Conservation (phyloP, 2,113 vertebrate species). For the Engystomops pustulosus region DNA sequence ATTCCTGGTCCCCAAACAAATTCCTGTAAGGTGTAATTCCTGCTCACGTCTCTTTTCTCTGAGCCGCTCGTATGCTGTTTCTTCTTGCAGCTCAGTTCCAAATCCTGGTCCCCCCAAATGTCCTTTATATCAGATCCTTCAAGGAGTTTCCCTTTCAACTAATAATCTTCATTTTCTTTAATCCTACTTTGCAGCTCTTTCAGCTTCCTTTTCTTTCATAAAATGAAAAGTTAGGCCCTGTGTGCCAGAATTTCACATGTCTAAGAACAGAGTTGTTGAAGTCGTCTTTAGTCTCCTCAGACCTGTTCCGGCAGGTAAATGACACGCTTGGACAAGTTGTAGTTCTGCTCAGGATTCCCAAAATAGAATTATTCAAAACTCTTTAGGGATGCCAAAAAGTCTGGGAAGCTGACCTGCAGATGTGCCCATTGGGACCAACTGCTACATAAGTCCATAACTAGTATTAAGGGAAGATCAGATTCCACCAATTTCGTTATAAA, state of each 20-base stretch:
- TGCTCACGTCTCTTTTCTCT: slow-evolving; percentile 13
- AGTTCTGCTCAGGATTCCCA: not conserved
- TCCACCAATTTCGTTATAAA: too few relatives aligned
- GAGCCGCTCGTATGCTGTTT: not conserved
- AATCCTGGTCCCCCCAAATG: slow-evolving; percentile 24
- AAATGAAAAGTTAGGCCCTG: not conserved
- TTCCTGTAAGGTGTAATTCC: slow-evolving; percentile 4
- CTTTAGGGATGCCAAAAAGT: not conserved
- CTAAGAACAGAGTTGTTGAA: not conserved
- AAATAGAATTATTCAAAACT: not conserved
- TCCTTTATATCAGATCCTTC: slow-evolving; percentile 20
- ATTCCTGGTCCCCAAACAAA: slow-evolving; percentile 32
- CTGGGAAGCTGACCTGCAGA: not conserved
- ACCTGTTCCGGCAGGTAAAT: not conserved
- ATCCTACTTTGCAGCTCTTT: not conserved
- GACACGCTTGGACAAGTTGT: not conserved
- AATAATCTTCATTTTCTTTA: slow-evolving; percentile 29
- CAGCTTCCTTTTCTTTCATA: not conserved
- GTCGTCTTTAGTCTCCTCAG: not conserved
- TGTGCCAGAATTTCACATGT: not conserved
- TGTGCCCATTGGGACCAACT: not conserved
- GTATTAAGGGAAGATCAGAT: too few relatives aligned
- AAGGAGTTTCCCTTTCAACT: slow-evolving; percentile 24
- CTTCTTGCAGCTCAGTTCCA: slow-evolving; percentile 9
- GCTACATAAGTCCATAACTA: not conserved